Evolutionary conservation across 2,888 invertebrate genomes (phyloP).

Genomic region (Spicauda simplicius): DNA sequence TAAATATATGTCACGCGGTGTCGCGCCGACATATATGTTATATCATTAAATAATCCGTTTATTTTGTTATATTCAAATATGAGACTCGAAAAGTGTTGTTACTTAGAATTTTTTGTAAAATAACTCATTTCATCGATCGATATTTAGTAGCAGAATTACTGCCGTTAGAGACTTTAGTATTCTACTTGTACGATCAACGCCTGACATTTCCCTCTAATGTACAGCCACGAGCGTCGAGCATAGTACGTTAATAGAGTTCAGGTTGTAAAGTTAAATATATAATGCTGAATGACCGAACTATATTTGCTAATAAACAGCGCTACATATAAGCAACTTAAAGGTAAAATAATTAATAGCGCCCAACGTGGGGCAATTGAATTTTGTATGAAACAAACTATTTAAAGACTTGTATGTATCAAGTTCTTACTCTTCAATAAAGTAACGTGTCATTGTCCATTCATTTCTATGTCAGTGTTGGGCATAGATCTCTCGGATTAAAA

Average conservation of each 20-base stretch:
- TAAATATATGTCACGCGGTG: no score
- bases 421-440: no score
- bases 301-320: no score
- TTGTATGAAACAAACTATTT: no score
- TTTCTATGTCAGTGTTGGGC: no score
- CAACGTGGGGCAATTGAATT: not conserved
- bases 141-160: not conserved
- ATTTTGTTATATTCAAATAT: no score
- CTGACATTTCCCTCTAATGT: conserved; percentile 13
- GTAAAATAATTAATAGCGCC: not conserved
- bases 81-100: not conserved
- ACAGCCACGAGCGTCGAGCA: conserved; percentile 2
- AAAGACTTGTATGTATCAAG: no score
- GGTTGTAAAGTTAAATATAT: not conserved
- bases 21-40: no score
- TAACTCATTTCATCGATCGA: not conserved
- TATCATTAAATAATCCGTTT: no score
- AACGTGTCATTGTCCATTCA: no score
- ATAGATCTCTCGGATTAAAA: no score
- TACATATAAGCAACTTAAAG: no score
- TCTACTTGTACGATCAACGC: conserved; percentile 20
- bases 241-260: conserved; percentile 10
- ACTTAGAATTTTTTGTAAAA: not conserved
- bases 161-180: conserved; percentile 8
- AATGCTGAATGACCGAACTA: not conserved